Evolutionary conservation across 1,140 invertebrate genomes (phyloP), one percentile per base, ranked within the genome.

Genomic region (Eriosoma lanigerum): DNA sequence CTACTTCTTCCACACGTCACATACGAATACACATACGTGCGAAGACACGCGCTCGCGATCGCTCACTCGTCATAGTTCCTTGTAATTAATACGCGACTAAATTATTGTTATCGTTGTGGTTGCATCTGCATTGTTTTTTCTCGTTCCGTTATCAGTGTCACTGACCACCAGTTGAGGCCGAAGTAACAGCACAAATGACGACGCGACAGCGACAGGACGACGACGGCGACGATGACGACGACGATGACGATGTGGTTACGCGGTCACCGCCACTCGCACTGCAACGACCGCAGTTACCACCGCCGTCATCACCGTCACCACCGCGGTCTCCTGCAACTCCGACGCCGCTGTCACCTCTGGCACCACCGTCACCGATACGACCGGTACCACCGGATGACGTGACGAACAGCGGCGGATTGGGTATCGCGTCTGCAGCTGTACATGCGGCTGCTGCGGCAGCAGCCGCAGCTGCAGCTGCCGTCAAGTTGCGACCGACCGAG

Each of bases 381-480:
- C 81, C 24, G 73, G 52, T 80, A 48, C 68, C 78, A 81, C 60
- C 48, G 32, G 19, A 44, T 9, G 62, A 13, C 15, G 24, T 38
- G 46, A 68, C 48, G 82, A 54, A 68, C 48, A 82, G 60, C 44
- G 48, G 83, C 80, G 10, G 66, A 50, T n/a, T 13, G 32, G 6
- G 58, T 81, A 8, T 78, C 78, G 58, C 70, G 52, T 81, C 82
- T 17, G 80, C 78, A 70, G 81, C 82, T 24, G 83, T 82, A 44
- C 85, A 85, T 10, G 86, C 82, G 73, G 50, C 76, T 21, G 82
- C 82, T 9, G 80, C 80, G 56, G 82, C 82, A 26, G 83, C 82
- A 29, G 86, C 85, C 9, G 86, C 82, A 82, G 86, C 86, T 58
- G 44, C 44, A 0, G 84, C 84, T 82, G 86, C 86, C 1, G 73